These are phyloP conservation scores for Rhinoptilus africanus DNA, from an alignment of 2,113 vertebrate species.

Conservation along the genomic window DNA sequence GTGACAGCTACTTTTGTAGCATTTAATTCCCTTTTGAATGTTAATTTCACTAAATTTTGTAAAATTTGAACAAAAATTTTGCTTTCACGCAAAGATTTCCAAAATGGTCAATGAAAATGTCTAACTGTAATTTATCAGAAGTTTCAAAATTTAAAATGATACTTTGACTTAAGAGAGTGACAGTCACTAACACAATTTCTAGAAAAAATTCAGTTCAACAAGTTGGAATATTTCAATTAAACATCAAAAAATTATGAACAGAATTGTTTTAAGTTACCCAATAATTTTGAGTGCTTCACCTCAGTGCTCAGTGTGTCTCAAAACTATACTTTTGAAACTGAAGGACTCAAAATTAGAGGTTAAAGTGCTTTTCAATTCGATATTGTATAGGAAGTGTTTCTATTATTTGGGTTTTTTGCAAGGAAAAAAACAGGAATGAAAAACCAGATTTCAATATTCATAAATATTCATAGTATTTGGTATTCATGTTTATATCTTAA, in stretches of 20 bases:
- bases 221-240: not conserved
- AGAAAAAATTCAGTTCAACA: not conserved
- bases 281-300: not conserved
- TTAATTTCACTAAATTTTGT: not conserved
- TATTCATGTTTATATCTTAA: not conserved
- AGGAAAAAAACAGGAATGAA: not conserved
- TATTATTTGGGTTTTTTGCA: not conserved
- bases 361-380: not conserved
- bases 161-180: not conserved
- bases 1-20: not conserved
- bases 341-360: not conserved
- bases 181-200: not conserved
- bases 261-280: fast-evolving
- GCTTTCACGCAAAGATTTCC: not conserved
- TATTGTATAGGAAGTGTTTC: not conserved
- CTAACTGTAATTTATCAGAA: not conserved
- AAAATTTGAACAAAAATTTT: not conserved
- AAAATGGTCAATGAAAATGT: not conserved
- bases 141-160: not conserved
- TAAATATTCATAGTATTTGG: not conserved
- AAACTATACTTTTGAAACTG: not conserved
- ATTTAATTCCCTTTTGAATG: not conserved
- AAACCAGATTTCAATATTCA: not conserved
- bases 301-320: not conserved
- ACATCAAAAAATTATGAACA: not conserved